Conservation (phyloP, 2,888 invertebrate genomes). For the Coleophora deauratella region DNA sequence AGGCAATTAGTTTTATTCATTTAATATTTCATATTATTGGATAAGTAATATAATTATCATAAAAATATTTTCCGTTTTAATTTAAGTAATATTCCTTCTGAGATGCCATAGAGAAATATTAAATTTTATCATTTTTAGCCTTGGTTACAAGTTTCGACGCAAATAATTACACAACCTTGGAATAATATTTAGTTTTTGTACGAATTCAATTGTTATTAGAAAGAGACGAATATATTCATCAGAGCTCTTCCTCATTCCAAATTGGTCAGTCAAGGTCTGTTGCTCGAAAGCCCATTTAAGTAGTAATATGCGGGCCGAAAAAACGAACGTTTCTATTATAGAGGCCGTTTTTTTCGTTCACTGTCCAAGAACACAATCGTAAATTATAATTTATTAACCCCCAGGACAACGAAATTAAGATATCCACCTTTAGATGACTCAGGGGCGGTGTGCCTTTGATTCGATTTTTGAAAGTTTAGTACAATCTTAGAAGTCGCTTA, state of each 20-base stretch:
- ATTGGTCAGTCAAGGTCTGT: conserved; percentile 32
- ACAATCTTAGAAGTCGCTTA: conserved; percentile 37
- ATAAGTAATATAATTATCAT: conserved; percentile 3
- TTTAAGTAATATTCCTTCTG: too few species aligned
- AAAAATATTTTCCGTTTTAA: background rate
- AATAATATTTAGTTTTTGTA: conserved; percentile 5
- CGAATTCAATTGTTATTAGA: conserved; percentile 24
- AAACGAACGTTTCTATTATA: conserved; percentile 67
- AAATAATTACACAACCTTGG: background rate
- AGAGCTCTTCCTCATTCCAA: conserved; percentile 28
- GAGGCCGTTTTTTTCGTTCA: conserved; percentile 47
- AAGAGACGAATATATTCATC: conserved; percentile 42
- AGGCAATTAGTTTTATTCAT: too few species aligned
- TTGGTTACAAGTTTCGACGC: background rate
- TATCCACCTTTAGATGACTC: conserved; percentile 51
- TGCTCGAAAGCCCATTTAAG: too few species aligned
- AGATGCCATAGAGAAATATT: too few species aligned
- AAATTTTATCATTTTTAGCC: too few species aligned
- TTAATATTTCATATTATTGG: too few species aligned
- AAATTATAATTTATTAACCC: conserved; percentile 69
- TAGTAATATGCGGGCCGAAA: conserved; percentile 55
- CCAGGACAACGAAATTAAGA: conserved; percentile 62
- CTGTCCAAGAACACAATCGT: conserved; percentile 54
- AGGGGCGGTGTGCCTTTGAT: conserved; percentile 57
- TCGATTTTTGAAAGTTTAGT: conserved; percentile 40